Base-by-base conservation (phyloP, 2,888 invertebrate species). In the Elegia similella region DNA sequence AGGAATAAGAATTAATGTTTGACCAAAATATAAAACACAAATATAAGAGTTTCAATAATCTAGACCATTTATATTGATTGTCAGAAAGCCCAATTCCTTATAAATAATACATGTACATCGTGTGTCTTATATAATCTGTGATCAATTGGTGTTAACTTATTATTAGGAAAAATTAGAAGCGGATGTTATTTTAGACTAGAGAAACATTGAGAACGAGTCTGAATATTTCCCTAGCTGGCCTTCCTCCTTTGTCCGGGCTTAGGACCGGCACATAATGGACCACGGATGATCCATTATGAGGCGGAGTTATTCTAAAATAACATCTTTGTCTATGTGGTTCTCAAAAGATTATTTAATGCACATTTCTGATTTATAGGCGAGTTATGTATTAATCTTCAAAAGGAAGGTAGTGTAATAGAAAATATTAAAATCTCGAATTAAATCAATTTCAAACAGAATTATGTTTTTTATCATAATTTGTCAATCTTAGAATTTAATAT, bases 1-100 rank as follows among this genome's bases (percentile, higher is more conserved):
- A 85, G 80, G 79, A 83, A 71, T 80, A 75, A 79, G 62, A 77
- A 73, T 70, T 68, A 46, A 68, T 61, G 10, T 10, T n/a, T 61
- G 59, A 67, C 65, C 67, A 64, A 65, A 67, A 66, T 66, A 61
- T 61, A 62, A 68, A 68, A 34, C 66, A 73, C 72, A 71, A 67
- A 67, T 66, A 70, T 65, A 68, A 64, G n/a, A 7, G 23, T 48
- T 48, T 42, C 38, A 42, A 38, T 34, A 42, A 23, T 56, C 42
- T 29, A 48, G 46, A 23, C 32, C 13, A 15, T n/a, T 42, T 10
- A 32, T 30, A 46, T 30, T 42, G 42, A 13, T 48, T 42, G 48
- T 48, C 48, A 30, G 42, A 42, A 32, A 57, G 34, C 44, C 43
- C 23, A 57, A 57, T 52, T 57, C 17, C 23, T 44, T 23, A 30